Evolutionary conservation across 1,140 invertebrate genomes (phyloP).

Genomic region (Gryon sp.): DNA sequence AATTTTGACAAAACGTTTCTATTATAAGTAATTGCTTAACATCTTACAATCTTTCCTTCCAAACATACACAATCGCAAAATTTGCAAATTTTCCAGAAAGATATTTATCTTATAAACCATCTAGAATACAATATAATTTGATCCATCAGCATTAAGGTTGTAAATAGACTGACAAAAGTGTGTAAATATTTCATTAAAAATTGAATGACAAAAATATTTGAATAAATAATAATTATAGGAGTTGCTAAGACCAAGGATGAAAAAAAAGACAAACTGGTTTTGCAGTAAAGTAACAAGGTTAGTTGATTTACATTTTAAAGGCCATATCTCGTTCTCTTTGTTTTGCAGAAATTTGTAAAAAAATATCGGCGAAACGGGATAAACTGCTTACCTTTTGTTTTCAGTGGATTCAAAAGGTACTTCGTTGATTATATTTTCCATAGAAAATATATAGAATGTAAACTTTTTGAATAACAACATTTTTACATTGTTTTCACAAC

Average conservation of each 20-base stretch:
- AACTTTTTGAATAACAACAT: no score
- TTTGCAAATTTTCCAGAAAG: slow-evolving; percentile 6
- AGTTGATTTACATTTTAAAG: slow-evolving; percentile 43
- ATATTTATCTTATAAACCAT: not conserved
- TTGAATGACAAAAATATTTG: slow-evolving; percentile 3
- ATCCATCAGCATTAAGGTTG: no score
- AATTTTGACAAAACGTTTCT: slow-evolving; percentile 16
- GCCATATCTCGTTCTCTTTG: slow-evolving; percentile 23
- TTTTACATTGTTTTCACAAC: no score
- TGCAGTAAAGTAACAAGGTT: slow-evolving; percentile 18
- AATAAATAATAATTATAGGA: slow-evolving; percentile 45
- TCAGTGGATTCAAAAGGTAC: not conserved
- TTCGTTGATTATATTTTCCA: no score
- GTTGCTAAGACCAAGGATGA: not conserved
- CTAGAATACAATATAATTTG: no score
- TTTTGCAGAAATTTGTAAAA: slow-evolving; percentile 16
- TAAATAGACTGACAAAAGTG: not conserved
- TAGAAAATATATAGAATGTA: no score
- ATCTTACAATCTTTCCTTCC: slow-evolving; percentile 29
- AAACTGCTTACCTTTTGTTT: slow-evolving; percentile 12
- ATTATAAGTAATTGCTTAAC: not conserved
- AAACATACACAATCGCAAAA: not conserved
- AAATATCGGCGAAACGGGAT: slow-evolving; percentile 9
- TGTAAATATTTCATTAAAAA: not conserved
- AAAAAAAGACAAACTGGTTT: slow-evolving; percentile 40